Base-by-base conservation (phyloP, 2,113 vertebrate genomes). In the Eidolon helvum region DNA sequence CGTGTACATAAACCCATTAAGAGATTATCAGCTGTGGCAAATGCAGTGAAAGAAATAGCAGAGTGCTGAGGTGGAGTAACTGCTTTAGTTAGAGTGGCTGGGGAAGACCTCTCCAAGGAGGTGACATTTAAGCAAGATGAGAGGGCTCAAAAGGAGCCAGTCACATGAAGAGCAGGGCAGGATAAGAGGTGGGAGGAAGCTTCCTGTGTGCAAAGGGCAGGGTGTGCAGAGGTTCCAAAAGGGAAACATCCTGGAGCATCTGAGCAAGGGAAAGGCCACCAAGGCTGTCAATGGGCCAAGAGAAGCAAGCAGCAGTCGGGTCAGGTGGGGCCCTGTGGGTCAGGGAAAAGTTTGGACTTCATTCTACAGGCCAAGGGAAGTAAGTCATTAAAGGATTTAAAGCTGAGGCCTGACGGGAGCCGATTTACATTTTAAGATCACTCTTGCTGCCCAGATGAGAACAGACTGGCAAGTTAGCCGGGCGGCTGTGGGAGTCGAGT, bases 11-110 rank as follows among this genome's bases (percentile, higher is more conserved):
- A 35, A 71, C 10, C 19, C 68, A 15, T 50, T 18, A 28, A 78
- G 72, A 21, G 90, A 66, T 4, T 3, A 55, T 21, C 1, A 79
- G 28, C 3, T 33, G 43, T 26, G 50, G 87, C n/a, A 24, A 35
- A 33, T 0, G 12, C 11, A 1, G 8, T 3, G 59, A 15, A 59
- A 57, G 8, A 14, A 59, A 4, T 0, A 18, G 40, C 4, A 4
- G 48, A 8, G 10, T 8, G 50, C 43, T 9, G 38, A 80, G 80
- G 12, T 0, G 26, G n/a, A 71, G 48, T 14, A 2, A 43, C 43
- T 2, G 4, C n/a, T 30, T 90, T 48, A 50, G 77, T 35, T 5
- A 59, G 15, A 11, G 69, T 28, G 40, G 43, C 65, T 0, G 0
- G 15, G 66, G 40, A 66, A 77, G 90, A 57, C 55, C 33, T 85